Percentiles rank a stretch among this genome's conserved stretches.
Conservation (phyloP, 2,113 vertebrate species). For the Oxygymnocypris stewartii region DNA sequence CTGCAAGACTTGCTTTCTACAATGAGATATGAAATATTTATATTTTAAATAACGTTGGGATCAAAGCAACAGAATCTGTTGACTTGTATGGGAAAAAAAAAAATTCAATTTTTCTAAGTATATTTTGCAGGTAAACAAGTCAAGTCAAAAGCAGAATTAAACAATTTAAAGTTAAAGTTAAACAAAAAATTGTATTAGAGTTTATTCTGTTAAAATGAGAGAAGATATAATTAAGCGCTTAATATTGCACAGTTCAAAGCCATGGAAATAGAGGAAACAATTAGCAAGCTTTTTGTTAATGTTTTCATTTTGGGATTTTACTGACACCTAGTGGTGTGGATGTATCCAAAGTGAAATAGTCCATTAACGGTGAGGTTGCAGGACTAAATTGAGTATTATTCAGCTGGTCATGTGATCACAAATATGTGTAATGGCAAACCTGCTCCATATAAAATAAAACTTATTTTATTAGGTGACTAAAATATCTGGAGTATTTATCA, state of each 20-base stretch:
- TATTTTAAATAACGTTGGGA: background rate
- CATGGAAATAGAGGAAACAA: background rate
- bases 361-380: background rate
- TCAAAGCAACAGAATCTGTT: background rate
- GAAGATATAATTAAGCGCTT: background rate
- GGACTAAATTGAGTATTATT: background rate
- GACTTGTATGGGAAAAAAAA: too few species aligned
- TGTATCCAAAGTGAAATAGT: background rate
- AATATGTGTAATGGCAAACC: background rate
- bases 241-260: background rate
- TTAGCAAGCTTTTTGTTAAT: background rate
- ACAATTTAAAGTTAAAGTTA: too few species aligned
- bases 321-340: constrained; percentile 23
- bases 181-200: background rate
- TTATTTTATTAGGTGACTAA: background rate
- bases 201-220: background rate
- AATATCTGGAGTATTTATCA: background rate
- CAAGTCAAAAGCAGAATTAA: background rate
- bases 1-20: background rate
- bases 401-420: background rate
- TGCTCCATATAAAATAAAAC: background rate
- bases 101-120: too few species aligned
- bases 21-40: background rate
- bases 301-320: background rate
- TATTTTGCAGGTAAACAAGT: background rate